Conservation (phyloP, 2,113 vertebrate species). For the Chaetorhynchus papuensis region DNA sequence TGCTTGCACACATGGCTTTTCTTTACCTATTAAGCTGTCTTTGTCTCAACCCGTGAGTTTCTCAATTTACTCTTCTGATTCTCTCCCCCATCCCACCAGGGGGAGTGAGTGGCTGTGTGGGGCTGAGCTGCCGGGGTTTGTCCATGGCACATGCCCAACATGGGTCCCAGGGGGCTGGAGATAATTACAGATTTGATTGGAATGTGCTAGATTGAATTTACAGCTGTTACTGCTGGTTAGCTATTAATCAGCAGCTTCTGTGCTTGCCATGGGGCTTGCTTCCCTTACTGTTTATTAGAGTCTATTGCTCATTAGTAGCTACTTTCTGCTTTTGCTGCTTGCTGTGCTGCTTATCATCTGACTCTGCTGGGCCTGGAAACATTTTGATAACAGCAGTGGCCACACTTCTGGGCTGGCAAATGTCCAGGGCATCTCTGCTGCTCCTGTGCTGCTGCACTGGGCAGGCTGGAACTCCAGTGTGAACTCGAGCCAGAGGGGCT, state of each 20-base stretch:
- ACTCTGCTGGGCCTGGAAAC: background rate
- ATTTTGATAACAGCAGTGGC: background rate
- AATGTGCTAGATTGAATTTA: background rate
- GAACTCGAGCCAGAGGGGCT: background rate
- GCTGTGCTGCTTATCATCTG: background rate
- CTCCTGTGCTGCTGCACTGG: background rate
- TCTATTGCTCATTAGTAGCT: background rate
- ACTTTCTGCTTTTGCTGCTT: background rate
- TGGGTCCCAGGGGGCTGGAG: background rate
- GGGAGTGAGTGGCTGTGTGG: background rate
- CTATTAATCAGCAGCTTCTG: background rate
- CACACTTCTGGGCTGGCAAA: background rate
- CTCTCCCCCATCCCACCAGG: background rate
- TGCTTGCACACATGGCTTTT: background rate
- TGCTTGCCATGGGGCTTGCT: background rate
- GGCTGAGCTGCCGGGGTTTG: background rate
- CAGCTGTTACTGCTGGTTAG: background rate
- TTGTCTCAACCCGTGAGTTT: background rate
- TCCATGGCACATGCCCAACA: rapidly evolving
- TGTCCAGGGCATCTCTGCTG: background rate
- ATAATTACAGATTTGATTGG: background rate
- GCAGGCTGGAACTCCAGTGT: background rate
- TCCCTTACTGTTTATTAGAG: background rate
- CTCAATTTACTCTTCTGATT: background rate
- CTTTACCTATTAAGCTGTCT: background rate